Base-by-base conservation (phyloP, 2,888 invertebrate genomes). In the Catocala fraxini region DNA sequence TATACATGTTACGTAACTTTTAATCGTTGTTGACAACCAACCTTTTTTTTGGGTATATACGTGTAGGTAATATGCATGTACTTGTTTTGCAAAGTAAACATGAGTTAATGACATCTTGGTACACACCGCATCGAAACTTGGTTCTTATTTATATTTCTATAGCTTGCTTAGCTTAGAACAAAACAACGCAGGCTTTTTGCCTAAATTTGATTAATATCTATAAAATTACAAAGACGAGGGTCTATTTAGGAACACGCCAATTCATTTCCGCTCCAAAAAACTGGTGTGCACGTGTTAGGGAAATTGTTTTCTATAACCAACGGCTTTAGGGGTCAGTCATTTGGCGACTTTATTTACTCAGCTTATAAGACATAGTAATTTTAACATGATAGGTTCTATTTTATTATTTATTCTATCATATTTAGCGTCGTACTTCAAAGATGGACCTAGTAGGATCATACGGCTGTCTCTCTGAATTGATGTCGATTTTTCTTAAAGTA, bases 201-300 rank as follows among this genome's bases (percentile, higher is more conserved):
- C 45, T 45, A 45, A 45, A 45, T 0, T 65, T 68, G 57, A 52
- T 61, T 56, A 12, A 65, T 49, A 47, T 56, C 54, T 58, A 61
- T 61, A 56, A 61, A 58, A 56, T 58, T 51, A 55, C 41, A 51
- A 34, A 69, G 42, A 39, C 39, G 34, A 51, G 51, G 48, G 51
- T 52, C 46, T 55, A 25, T 55, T 62, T 56, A 54, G 43, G 51
- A 66, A 65, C 59, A 57, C 65, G 51, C 56, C 67, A 58, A 69
- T 65, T 73, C 65, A 58, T 64, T 78, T 71, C 68, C 68, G 62
- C 69, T 59, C 70, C 65, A 73, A 68, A 77, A 70, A 72, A 45
- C 57, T 54, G 51, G 53, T 55, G 57, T 65, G 68, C 68, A 63
- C 60, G 63, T 56, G 62, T 64, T 59, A 60, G 51, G 34, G 53